Evolutionary conservation across 2,113 vertebrate genomes (phyloP), one percentile per base, ranked within the genome.

Genomic region (Calyptomena viridis): DNA sequence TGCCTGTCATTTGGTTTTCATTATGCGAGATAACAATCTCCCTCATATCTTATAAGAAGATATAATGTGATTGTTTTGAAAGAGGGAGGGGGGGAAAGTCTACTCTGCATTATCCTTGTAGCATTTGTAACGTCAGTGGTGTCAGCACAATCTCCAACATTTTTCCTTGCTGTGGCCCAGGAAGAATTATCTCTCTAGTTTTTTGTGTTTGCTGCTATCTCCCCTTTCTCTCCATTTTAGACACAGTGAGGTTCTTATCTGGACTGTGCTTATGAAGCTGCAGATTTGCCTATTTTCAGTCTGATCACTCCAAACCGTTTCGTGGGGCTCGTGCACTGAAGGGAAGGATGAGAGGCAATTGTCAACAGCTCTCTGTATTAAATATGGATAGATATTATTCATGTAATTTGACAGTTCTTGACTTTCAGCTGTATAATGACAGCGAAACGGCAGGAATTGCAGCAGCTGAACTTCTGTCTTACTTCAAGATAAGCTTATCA

Each of bases 1-100:
- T 93, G 97, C 93, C 97, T 97, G 97, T 98, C 97, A 97, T 97
- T 98, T 97, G 96, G 94, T 96, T 97, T 98, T 96, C 97, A 97
- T 98, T 97, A 97, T 75, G 91, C 5, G 0, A 88, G 95, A 98
- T 97, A 95, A 93, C 94, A 96, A 97, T 97, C 97, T 96, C 73
- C 89, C 91, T 69, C 94, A 46, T 91, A 95, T 97, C 96, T 97
- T 89, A 96, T 92, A 88, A 97, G 97, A 92, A 96, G 96, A 93
- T 73, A 95, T 66, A 94, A 93, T 90, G 92, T 72, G 95, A 97
- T 96, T 95, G 96, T 95, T 94, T 97, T 93, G 91, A 96, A 97
- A 96, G 5, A 46, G 95, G 96, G 89, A 93, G 91, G 83, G 84
- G 21, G 50, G 68, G 94, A 91, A 84, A 87, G 84, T 92, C 90